phyloP scores from a whole-genome alignment of 2,113 vertebrate species.

The Rhizomys pruinosus region DNA sequence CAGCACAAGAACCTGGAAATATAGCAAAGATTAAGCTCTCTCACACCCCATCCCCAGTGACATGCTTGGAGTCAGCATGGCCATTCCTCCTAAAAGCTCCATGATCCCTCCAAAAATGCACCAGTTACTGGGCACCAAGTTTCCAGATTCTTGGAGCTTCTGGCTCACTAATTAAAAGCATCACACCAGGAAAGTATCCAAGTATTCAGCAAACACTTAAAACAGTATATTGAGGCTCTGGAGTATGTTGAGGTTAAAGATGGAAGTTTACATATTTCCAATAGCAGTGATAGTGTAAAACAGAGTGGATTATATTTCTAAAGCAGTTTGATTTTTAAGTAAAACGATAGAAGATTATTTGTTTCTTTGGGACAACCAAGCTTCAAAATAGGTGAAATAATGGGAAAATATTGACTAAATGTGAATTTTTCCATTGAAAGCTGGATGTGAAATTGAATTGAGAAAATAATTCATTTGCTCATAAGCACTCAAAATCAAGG shows the following conservation, averaged over 20 bases:
- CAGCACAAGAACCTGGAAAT: no score
- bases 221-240: neutral
- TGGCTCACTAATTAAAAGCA: no score
- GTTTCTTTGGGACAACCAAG: neutral
- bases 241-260: neutral
- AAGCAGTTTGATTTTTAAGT: neutral
- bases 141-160: no score
- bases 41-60: no score
- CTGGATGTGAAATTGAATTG: neutral
- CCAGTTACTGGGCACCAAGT: no score
- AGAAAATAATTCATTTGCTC: slow-evolving; percentile 48
- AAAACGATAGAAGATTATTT: neutral
- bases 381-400: slow-evolving; percentile 5
- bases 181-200: neutral
- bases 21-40: no score
- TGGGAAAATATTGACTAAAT: neutral
- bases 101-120: no score
- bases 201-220: neutral
- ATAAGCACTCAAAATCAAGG: slow-evolving; percentile 3
- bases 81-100: no score
- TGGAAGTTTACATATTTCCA: neutral
- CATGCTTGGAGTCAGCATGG: no score
- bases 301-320: neutral
- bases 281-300: neutral
- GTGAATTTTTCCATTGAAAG: slow-evolving; percentile 35